phyloP scores from a whole-genome alignment of 2,113 vertebrate species.

The Oophaga pumilio region DNA sequence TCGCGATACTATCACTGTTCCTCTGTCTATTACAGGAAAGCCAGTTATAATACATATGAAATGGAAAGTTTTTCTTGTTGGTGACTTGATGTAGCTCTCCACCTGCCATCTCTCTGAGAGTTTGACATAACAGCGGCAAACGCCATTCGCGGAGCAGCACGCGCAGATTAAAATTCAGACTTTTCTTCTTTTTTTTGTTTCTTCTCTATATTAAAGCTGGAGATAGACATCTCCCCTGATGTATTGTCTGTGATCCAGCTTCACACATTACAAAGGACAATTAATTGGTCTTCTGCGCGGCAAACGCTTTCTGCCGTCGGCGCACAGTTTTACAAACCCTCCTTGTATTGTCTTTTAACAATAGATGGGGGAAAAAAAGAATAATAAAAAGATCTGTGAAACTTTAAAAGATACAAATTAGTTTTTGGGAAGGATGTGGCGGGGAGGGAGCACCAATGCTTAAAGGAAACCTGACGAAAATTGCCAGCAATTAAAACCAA shows the following conservation, averaged over 20 bases:
- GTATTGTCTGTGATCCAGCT: slow-evolving; percentile 11
- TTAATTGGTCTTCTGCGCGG: background rate
- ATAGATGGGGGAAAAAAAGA: background rate
- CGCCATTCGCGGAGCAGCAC: background rate
- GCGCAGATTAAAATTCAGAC: background rate
- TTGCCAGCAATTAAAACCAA: too few relatives aligned
- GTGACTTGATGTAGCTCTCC: background rate
- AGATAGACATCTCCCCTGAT: slow-evolving; percentile 11
- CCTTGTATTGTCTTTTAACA: background rate
- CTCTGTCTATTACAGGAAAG: background rate
- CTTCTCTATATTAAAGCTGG: background rate
- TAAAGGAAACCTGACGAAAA: background rate
- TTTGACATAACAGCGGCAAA: background rate
- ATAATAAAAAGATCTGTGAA: background rate
- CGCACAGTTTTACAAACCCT: background rate
- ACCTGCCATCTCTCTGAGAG: background rate
- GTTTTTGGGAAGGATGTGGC: background rate
- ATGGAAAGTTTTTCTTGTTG: background rate
- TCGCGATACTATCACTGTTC: background rate
- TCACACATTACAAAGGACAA: background rate
- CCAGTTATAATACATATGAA: background rate
- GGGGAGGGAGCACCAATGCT: background rate
- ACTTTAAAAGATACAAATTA: background rate
- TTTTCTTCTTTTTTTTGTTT: background rate
- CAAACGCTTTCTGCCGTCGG: background rate